These are phyloP conservation scores for Cephus runcator DNA, from an alignment of 2,888 invertebrate genomes.

Conservation along the genomic window DNA sequence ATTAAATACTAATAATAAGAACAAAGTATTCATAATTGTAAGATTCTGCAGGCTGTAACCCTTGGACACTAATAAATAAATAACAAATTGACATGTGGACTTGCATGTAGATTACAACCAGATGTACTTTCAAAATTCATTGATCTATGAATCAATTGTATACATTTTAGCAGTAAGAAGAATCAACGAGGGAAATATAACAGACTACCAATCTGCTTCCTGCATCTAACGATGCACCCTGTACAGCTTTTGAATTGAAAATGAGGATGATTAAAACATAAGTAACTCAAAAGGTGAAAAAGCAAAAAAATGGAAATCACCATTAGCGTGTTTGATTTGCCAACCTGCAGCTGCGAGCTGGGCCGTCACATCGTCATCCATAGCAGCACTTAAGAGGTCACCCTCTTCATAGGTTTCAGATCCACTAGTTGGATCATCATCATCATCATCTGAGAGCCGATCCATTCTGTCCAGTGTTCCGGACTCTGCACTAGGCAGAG, in stretches of 20 bases:
- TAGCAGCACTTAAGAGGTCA: conserved; percentile 85
- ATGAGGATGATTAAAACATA: conserved; percentile 40
- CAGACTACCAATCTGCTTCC: conserved; percentile 18
- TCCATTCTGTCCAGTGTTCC: conserved; percentile 51
- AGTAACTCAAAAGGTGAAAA: conserved; percentile 51
- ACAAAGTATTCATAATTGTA: neutral
- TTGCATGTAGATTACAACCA: neutral
- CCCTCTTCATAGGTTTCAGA: conserved; percentile 83
- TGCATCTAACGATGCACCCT: conserved; percentile 27
- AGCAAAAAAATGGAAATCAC: conserved; percentile 66
- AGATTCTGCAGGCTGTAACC: neutral
- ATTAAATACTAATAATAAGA: neutral
- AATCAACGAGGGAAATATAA: conserved; percentile 14
- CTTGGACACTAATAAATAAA: neutral
- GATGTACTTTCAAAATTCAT: neutral
- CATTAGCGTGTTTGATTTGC: conserved; percentile 67
- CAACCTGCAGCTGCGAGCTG: conserved; percentile 95
- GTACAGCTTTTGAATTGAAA: conserved; percentile 27
- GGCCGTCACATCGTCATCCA: conserved; percentile 95
- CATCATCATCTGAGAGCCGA: conserved; percentile 77
- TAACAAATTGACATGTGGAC: neutral
- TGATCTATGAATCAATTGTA: neutral
- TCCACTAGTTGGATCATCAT: conserved; percentile 82
- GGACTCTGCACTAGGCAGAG: conserved; percentile 56
- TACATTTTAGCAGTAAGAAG: conserved; percentile 4